Conservation (phyloP, 2,113 vertebrate species). For the Gadus chalcogrammus region DNA sequence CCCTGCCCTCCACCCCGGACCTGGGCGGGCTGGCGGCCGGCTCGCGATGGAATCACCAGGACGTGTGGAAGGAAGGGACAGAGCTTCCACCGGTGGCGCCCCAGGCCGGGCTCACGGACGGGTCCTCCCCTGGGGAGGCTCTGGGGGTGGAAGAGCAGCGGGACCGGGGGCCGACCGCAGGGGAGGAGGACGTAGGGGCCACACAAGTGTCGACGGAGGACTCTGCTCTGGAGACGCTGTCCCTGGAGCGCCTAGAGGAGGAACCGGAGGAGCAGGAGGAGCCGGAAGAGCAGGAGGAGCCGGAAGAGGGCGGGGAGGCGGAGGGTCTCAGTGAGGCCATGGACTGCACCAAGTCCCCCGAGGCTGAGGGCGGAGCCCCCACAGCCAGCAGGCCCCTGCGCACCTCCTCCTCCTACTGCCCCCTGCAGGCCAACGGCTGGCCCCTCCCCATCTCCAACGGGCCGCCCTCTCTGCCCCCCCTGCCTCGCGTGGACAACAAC, state of each 20-base stretch:
- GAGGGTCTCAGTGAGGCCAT: conserved; percentile 63
- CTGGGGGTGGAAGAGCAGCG: background rate
- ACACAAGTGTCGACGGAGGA: conserved; percentile 23
- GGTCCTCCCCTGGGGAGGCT: background rate
- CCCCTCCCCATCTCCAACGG: conserved; percentile 56
- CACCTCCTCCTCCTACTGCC: conserved; percentile 58
- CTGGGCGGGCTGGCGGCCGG: conserved; percentile 56
- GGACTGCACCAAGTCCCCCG: conserved; percentile 77
- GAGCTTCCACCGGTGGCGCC: background rate
- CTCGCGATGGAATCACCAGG: background rate
- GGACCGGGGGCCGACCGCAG: background rate
- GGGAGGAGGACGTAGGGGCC: background rate
- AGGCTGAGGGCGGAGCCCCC: conserved; percentile 47
- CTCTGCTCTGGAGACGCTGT: conserved; percentile 58
- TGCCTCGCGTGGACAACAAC: conserved; percentile 73
- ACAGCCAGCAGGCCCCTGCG: conserved; percentile 32
- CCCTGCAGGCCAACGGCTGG: conserved; percentile 68
- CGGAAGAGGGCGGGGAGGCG: conserved; percentile 40
- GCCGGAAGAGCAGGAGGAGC: conserved; percentile 37
- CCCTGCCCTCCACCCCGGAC: conserved; percentile 83
- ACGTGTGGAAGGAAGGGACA: background rate
- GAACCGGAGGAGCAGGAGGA: conserved; percentile 39
- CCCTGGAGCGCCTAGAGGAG: conserved; percentile 63
- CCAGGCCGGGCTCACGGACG: no score
- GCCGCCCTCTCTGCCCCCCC: conserved; percentile 63